These are phyloP conservation scores for Lycocerus yunnanus DNA, from an alignment of 2,888 invertebrate genomes.

Conservation along the genomic window DNA sequence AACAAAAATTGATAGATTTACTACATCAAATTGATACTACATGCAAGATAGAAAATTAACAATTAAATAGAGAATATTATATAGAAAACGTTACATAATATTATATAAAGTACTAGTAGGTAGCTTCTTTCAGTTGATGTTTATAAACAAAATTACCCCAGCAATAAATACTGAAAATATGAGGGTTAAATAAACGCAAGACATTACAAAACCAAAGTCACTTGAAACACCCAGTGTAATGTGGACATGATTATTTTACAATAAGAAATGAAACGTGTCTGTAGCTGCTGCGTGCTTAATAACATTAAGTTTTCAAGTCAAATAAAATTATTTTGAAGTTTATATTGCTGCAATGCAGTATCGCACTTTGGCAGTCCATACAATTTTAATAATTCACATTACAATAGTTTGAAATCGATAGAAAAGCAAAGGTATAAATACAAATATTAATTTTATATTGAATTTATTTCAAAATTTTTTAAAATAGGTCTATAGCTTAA, in stretches of 20 bases:
- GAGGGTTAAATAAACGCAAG: not conserved
- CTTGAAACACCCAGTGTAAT: not conserved
- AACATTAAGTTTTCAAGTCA: conserved; percentile 28
- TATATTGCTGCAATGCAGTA: conserved; percentile 32
- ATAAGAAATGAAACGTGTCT: conserved; percentile 27
- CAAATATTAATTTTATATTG: not conserved
- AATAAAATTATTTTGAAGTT: conserved; percentile 31
- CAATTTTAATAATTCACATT: conserved; percentile 13
- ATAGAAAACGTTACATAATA: no score
- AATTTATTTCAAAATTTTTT: not conserved
- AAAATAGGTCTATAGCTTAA: no score
- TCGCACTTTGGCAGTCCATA: conserved; percentile 10
- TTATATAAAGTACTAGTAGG: no score
- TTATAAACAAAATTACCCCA: no score
- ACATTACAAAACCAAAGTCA: not conserved
- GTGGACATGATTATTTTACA: conserved; percentile 8
- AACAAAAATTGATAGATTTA: no score
- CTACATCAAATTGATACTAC: no score
- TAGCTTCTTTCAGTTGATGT: no score
- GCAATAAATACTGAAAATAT: not conserved
- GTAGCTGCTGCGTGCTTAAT: conserved; percentile 28
- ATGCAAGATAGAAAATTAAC: no score
- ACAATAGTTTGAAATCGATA: not conserved
- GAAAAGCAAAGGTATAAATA: not conserved
- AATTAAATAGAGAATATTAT: no score